These are phyloP conservation scores for Thamnaconus septentrionalis DNA, from an alignment of 2,113 vertebrate genomes.

Conservation along the genomic window DNA sequence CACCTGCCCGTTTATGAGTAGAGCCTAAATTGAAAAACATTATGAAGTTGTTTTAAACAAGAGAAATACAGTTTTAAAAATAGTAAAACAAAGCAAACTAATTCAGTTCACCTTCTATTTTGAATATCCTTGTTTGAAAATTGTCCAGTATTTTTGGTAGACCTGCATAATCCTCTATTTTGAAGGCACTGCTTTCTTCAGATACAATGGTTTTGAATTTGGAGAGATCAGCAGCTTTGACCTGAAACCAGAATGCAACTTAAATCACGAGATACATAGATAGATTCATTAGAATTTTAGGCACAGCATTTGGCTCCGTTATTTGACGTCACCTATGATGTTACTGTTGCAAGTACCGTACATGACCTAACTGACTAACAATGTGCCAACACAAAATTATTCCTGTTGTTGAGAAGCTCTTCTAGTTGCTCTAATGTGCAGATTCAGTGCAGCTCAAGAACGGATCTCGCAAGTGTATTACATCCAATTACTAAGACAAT, in stretches of 20 bases:
- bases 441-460: no score
- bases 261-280: background rate
- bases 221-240: fast-evolving
- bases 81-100: background rate
- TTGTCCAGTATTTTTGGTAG: constrained; percentile 72
- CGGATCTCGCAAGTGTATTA: no score
- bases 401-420: no score
- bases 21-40: constrained; percentile 37
- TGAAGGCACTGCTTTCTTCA: constrained; percentile 50
- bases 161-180: constrained; percentile 60
- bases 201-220: constrained; percentile 50
- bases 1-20: constrained; percentile 22
- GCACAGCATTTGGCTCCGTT: no score
- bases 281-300: no score
- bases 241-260: constrained; percentile 44
- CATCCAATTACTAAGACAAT: no score
- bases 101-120: constrained; percentile 74
- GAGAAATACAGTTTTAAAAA: background rate
- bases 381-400: no score
- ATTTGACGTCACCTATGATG: no score
- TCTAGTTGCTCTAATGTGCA: no score
- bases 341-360: no score
- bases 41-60: background rate
- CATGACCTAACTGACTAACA: no score
- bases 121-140: constrained; percentile 78